A percentile compares a stretch with the other conserved stretches of the same genome.
These are phyloP conservation scores for Polia nebulosa DNA, from an alignment of 2,888 invertebrate genomes.

Conservation along the genomic window DNA sequence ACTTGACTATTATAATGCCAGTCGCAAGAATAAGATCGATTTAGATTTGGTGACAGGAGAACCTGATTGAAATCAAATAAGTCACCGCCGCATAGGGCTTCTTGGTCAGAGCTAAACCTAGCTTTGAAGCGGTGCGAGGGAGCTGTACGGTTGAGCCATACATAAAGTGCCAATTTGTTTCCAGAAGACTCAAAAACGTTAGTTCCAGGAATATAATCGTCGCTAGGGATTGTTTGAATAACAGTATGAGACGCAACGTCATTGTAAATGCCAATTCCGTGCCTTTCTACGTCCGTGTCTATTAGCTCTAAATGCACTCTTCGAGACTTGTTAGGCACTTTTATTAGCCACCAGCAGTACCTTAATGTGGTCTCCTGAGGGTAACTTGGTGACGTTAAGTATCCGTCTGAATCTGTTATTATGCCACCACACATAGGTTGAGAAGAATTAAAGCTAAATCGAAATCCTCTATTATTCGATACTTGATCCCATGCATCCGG, in stretches of 20 bases:
- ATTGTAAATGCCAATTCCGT: slow-evolving; percentile 88
- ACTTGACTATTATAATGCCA: slow-evolving; percentile 77
- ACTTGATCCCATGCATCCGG: slow-evolving; percentile 76
- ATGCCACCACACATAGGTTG: slow-evolving; percentile 92
- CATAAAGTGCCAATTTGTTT: slow-evolving; percentile 92
- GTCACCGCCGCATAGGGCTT: slow-evolving; percentile 83
- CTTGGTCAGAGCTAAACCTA: slow-evolving; percentile 92
- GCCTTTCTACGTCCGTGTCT: slow-evolving; percentile 83
- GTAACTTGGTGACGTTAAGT: slow-evolving; percentile 94
- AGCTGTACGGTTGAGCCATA: slow-evolving; percentile 87
- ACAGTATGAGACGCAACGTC: slow-evolving; percentile 85
- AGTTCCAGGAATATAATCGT: slow-evolving; percentile 61
- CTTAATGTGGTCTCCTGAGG: slow-evolving; percentile 83
- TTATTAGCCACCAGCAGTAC: slow-evolving; percentile 83
- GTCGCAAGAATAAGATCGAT: slow-evolving; percentile 78
- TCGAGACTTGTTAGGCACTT: slow-evolving; percentile 79
- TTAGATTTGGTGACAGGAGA: slow-evolving; percentile 76
- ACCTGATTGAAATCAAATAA: slow-evolving; percentile 74
- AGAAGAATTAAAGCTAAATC: slow-evolving; percentile 91
- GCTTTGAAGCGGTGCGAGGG: slow-evolving; percentile 93
- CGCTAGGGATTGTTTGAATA: slow-evolving; percentile 77
- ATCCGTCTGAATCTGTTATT: slow-evolving; percentile 92
- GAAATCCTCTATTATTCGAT: slow-evolving; percentile 89
- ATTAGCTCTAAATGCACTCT: slow-evolving; percentile 89
- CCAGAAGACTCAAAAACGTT: slow-evolving; percentile 91